These are phyloP conservation scores for Gryllus longicercus DNA, from an alignment of 2,888 invertebrate genomes.

Conservation along the genomic window DNA sequence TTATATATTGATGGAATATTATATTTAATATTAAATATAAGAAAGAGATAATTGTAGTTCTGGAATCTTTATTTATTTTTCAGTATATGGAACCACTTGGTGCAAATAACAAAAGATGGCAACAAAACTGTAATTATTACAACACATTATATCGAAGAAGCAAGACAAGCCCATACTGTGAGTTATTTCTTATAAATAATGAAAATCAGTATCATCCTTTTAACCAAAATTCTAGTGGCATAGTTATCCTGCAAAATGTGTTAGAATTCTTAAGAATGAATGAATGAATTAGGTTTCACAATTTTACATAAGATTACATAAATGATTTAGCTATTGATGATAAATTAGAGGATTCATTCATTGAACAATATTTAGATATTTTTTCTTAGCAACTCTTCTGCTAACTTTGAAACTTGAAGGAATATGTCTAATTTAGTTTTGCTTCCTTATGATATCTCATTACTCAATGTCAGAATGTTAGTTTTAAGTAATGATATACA, in stretches of 20 bases:
- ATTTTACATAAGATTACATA: not conserved
- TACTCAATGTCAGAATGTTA: too few relatives aligned
- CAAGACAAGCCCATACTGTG: constrained; percentile 83
- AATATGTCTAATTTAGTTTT: too few relatives aligned
- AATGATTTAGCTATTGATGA: not conserved
- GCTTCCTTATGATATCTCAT: too few relatives aligned
- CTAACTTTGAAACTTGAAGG: too few relatives aligned
- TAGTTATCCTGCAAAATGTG: too few relatives aligned
- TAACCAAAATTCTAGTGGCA: too few relatives aligned
- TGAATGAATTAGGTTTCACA: not conserved
- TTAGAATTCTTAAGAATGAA: too few relatives aligned
- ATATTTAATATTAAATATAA: not conserved
- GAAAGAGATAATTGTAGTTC: not conserved
- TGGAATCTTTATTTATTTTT: constrained; percentile 37
- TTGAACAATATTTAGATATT: too few relatives aligned
- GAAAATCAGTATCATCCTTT: too few relatives aligned
- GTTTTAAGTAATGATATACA: too few relatives aligned
- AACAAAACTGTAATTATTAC: constrained; percentile 90
- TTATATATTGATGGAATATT: not conserved
- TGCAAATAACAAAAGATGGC: constrained; percentile 82
- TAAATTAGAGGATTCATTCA: too few relatives aligned
- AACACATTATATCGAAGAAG: constrained; percentile 95
- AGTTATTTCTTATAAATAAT: constrained; percentile 43
- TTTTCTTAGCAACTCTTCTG: too few relatives aligned
- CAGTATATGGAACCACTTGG: constrained; percentile 90